Conservation (phyloP, 2,113 vertebrate species). For the Apistogramma diplotaenia region DNA sequence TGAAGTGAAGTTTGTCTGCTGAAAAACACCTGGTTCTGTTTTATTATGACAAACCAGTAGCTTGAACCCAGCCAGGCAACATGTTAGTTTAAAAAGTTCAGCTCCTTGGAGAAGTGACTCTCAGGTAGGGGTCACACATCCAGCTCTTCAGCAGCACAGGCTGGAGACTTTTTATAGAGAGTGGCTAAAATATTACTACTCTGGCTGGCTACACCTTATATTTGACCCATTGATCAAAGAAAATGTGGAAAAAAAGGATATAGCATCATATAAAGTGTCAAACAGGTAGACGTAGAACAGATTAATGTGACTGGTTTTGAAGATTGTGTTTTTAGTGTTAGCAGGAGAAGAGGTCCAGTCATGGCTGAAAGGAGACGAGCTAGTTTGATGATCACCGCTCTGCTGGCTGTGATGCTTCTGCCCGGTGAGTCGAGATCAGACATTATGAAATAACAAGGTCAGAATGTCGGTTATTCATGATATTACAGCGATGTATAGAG, state of each 20-base stretch:
- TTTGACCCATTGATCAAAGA: background rate
- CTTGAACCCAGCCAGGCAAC: background rate
- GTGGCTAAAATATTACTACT: background rate
- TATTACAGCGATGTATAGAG: background rate
- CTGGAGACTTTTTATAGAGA: background rate
- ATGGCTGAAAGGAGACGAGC: slow-evolving; percentile 64
- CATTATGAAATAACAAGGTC: background rate
- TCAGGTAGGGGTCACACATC: background rate
- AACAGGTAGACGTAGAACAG: background rate
- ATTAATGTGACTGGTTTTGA: background rate
- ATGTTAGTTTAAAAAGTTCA: slow-evolving; percentile 14
- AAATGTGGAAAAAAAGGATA: background rate
- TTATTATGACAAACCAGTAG: background rate
- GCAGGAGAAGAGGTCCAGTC: slow-evolving; percentile 40
- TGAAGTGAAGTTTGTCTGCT: slow-evolving; percentile 1
- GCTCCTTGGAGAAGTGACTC: background rate
- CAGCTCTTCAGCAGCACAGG: background rate
- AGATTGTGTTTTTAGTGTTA: background rate
- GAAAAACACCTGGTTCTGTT: slow-evolving; percentile 36
- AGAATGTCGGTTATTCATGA: background rate
- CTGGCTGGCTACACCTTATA: background rate
- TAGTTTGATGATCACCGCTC: slow-evolving; percentile 31
- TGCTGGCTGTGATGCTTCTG: slow-evolving; percentile 68
- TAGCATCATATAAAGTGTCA: background rate
- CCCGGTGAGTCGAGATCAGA: slow-evolving; percentile 70